phyloP scores from a whole-genome alignment of 2,888 invertebrate species.

The Scaptomyza tumidula region DNA sequence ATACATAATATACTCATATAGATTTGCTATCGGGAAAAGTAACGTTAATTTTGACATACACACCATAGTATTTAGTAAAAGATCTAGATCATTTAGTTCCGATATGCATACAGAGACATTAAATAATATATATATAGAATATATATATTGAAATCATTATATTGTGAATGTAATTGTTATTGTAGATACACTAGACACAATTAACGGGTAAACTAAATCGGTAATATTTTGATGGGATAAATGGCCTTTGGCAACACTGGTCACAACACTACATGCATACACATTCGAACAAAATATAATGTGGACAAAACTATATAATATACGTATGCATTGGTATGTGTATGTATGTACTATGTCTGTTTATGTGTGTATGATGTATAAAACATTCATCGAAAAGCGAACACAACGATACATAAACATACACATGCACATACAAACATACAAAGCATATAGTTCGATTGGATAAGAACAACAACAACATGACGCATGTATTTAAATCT shows the following conservation, averaged over 20 bases:
- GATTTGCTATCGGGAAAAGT: background rate
- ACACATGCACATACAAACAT: background rate
- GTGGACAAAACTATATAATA: background rate
- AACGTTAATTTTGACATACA: too few relatives aligned
- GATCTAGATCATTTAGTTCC: background rate
- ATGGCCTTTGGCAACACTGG: background rate
- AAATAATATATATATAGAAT: background rate
- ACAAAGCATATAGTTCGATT: conserved; percentile 10
- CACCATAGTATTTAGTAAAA: background rate
- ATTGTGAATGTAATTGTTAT: background rate
- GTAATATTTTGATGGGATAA: background rate
- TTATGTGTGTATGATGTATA: conserved; percentile 9
- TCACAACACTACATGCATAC: background rate
- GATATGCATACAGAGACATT: background rate
- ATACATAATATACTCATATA: too few relatives aligned
- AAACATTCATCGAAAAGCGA: background rate
- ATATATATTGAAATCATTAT: background rate
- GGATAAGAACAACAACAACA: background rate
- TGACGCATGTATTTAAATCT: conserved; percentile 19
- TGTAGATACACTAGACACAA: background rate
- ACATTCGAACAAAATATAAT: background rate
- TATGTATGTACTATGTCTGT: background rate
- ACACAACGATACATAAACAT: conserved; percentile 2
- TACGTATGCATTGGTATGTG: too few relatives aligned
- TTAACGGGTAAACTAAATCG: background rate